Conservation (phyloP, 1,140 invertebrate genomes). For the Conopomorpha cramerella region DNA sequence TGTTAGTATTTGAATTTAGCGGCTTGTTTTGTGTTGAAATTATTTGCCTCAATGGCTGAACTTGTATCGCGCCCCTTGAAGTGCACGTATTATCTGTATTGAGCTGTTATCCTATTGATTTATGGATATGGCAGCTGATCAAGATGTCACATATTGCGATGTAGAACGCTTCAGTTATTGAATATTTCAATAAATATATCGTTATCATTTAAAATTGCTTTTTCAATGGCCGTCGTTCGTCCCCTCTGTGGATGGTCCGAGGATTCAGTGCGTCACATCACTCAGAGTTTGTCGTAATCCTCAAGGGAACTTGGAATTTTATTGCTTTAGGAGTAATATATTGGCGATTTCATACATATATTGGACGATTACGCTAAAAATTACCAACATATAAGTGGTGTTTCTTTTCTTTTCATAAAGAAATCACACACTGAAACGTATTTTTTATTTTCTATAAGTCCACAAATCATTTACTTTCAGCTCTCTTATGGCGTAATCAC, state of each 20-base stretch:
- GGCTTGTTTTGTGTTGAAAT: slow-evolving; percentile 41
- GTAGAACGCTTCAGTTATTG: background rate
- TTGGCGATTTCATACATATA: slow-evolving; percentile 42
- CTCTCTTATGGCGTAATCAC: too few relatives aligned
- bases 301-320: slow-evolving; percentile 45
- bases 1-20: slow-evolving; percentile 41
- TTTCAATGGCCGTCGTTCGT: slow-evolving; percentile 26
- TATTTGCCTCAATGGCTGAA: slow-evolving; percentile 48
- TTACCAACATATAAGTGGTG: slow-evolving; percentile 24
- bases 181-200: too few relatives aligned
- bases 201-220: slow-evolving; percentile 38
- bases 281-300: slow-evolving; percentile 52
- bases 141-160: slow-evolving; percentile 26
- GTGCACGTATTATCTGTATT: too few relatives aligned
- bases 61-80: slow-evolving; percentile 19
- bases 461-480: too few relatives aligned
- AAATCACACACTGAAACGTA: too few relatives aligned
- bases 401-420: too few relatives aligned
- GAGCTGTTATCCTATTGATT: slow-evolving; percentile 39
- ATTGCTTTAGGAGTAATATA: slow-evolving; percentile 45
- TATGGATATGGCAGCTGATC: slow-evolving; percentile 27
- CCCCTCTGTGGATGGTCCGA: slow-evolving; percentile 31
- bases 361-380: slow-evolving; percentile 31
- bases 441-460: too few relatives aligned
- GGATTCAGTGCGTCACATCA: slow-evolving; percentile 46